Evolutionary conservation across 2,113 vertebrate species (phyloP), one percentile per base, ranked within the genome.

Genomic region (Pteruthius melanotis): DNA sequence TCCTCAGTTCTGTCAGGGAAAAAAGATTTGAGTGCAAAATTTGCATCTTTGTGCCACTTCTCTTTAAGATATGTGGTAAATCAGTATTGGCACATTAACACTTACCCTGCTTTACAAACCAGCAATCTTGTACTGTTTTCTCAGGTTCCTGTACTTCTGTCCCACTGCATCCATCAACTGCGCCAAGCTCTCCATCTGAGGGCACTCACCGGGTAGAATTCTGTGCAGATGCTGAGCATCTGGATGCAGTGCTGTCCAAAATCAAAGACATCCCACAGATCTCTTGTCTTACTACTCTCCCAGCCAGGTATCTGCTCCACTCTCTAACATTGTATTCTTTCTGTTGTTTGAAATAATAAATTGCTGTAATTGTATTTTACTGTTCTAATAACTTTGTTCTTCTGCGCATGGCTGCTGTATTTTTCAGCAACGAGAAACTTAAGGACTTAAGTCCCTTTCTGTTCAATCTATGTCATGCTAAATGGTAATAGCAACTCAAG

Each of bases 151-250:
- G 97, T 40, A 97, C 93, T 27, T 97, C 96, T 0, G 44, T 93
- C 30, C 98, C 98, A 11, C 83, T 98, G 50, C 97, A 79, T 53
- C 96, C 96, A 45, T 98, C 97, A 50, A 57, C 74, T 49, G 98
- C 98, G 1, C 84, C 94, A 23, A 65, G 57, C 57, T 83, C 18
- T 49, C 97, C 97, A 13, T 57, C 94, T 21, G 89, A 93, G 42
- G 97, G 97, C 44, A 96, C 96, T 60, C 98, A 99, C 96, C 98
- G 98, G 53, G 83, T 99, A 76, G 99, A 99, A 74, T 99, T 99
- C 91, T 97, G 22, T 6, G 61, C 97, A 44, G 90, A 68, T 53
- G 17, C 83, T 9, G 97, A 98, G 54, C 97, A 98, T 42, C 94
- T 99, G 10, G 95, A 98, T 13, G 37, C 45, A 2, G 70, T 99